phyloP scores from a whole-genome alignment of 2,888 invertebrate species.

The Drosophila recens region DNA sequence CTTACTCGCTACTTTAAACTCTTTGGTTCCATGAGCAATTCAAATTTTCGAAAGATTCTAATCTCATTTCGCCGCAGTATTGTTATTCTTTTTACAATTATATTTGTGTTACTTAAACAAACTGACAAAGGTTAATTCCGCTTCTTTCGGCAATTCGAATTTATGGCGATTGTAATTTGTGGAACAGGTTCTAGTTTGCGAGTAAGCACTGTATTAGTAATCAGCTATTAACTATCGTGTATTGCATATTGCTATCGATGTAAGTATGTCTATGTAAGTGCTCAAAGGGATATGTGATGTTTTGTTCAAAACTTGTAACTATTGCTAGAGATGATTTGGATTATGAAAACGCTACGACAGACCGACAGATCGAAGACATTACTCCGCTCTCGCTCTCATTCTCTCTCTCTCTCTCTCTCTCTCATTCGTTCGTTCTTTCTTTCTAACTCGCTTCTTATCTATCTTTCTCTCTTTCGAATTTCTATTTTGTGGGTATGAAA shows the following conservation, averaged over 20 bases:
- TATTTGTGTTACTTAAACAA: not conserved
- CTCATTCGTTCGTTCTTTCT: slow-evolving; percentile 6
- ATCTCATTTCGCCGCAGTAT: not conserved
- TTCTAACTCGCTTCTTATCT: slow-evolving; percentile 1
- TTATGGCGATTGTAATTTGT: not conserved
- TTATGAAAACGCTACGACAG: slow-evolving; percentile 34
- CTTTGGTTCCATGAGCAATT: not conserved
- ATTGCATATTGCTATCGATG: slow-evolving; percentile 40
- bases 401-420: slow-evolving; percentile 7
- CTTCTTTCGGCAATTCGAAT: not conserved
- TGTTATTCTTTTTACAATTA: not conserved
- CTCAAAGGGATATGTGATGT: slow-evolving; percentile 58
- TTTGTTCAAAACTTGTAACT: slow-evolving; percentile 49
- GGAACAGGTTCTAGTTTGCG: not conserved
- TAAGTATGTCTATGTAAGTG: slow-evolving; percentile 41
- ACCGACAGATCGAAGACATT: slow-evolving; percentile 45
- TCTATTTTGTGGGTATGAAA: slow-evolving; percentile 83
- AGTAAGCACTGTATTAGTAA: slow-evolving; percentile 14
- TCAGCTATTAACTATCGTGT: slow-evolving; percentile 40
- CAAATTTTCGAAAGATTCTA: not conserved
- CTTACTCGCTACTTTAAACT: slow-evolving; percentile 1
- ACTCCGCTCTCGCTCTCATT: slow-evolving; percentile 22
- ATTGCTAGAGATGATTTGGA: slow-evolving; percentile 35
- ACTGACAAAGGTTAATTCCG: not conserved
- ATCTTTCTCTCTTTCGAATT: slow-evolving; percentile 11